Conservation (phyloP, 2,113 vertebrate genomes). For the Ondatra zibethicus region DNA sequence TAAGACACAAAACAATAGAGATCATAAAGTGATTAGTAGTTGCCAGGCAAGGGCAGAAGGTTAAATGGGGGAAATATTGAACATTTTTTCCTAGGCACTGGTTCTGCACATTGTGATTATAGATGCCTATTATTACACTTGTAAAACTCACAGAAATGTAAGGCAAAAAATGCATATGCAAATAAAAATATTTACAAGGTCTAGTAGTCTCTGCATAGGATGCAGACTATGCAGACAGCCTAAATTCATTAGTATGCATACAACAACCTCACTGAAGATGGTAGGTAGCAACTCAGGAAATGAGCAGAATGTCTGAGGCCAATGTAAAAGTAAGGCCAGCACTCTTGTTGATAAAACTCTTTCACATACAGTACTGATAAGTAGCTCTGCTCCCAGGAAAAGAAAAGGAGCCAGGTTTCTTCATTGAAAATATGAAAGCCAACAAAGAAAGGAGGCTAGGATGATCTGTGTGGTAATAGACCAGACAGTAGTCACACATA, state of each 20-base stretch:
- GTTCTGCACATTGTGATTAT: neutral
- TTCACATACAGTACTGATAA: neutral
- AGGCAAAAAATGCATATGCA: neutral
- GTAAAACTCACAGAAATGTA: conserved; percentile 27
- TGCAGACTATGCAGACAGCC: neutral
- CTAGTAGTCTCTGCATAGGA: neutral
- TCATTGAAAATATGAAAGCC: neutral
- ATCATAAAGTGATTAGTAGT: neutral
- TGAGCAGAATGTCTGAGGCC: neutral
- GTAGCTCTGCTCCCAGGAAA: neutral
- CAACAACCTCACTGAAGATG: neutral
- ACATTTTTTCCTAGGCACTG: neutral
- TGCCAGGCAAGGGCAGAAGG: neutral
- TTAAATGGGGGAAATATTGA: neutral
- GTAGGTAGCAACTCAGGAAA: neutral
- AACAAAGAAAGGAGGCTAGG: neutral
- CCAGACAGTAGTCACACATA: neutral
- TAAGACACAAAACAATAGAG: neutral
- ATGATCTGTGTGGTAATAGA: neutral
- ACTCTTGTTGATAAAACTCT: neutral
- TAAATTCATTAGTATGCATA: neutral
- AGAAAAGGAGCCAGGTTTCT: neutral
- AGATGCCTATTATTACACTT: neutral
- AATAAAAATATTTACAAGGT: conserved; percentile 27
- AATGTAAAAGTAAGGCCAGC: neutral